phyloP scores from a whole-genome alignment of 2,888 invertebrate species.

The Lissonota sp. region DNA sequence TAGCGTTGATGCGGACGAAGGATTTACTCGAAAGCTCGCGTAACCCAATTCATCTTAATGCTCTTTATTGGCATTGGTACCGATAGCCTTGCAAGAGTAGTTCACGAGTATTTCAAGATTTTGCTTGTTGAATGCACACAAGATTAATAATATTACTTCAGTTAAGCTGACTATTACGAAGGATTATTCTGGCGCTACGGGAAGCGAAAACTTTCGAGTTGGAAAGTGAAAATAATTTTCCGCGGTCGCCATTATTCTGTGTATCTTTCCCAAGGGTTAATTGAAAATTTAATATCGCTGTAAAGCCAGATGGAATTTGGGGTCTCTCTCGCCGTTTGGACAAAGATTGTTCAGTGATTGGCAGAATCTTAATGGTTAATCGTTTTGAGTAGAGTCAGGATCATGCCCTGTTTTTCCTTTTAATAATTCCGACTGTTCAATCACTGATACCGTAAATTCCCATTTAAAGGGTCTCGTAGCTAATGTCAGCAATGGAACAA shows the following conservation, averaged over 20 bases:
- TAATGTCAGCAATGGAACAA: too few relatives aligned
- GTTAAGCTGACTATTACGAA: not conserved
- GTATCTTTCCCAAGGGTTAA: not conserved
- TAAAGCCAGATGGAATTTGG: not conserved
- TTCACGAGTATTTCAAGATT: not conserved
- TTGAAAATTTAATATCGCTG: not conserved
- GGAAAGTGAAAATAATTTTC: not conserved
- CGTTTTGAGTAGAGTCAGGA: too few relatives aligned
- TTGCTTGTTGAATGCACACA: not conserved
- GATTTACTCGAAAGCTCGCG: not conserved
- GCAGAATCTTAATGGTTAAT: too few relatives aligned
- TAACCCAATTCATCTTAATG: conserved; percentile 16
- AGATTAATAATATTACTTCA: not conserved
- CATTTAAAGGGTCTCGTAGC: too few relatives aligned
- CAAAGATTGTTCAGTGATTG: not conserved
- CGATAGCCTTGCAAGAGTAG: too few relatives aligned
- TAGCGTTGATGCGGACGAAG: conserved; percentile 19
- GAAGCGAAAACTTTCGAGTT: not conserved
- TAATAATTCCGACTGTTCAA: too few relatives aligned
- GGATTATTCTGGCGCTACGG: not conserved
- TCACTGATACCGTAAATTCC: too few relatives aligned
- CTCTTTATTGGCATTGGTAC: conserved; percentile 4
- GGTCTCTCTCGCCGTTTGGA: too few relatives aligned
- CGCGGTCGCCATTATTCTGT: not conserved
- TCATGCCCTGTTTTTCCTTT: too few relatives aligned